A percentile compares a stretch with the other conserved stretches of the same genome.
Evolutionary conservation across 2,797 vertebrate species (phyloP).

Genomic region (Chaenodraco wilsoni): DNA sequence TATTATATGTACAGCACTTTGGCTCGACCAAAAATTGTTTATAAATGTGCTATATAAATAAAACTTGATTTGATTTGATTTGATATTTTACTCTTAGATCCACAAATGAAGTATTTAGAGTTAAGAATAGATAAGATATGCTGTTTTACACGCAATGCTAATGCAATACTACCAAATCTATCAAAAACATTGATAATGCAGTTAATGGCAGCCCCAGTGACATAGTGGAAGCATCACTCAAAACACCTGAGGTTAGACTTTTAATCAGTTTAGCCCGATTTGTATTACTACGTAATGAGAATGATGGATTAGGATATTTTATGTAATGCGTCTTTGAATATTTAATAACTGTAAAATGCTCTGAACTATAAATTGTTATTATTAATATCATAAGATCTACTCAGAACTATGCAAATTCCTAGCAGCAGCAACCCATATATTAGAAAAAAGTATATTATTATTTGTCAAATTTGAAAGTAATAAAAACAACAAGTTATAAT

Average conservation of each 20-base stretch:
- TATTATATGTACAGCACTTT: too few species aligned
- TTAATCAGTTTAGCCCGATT: neutral
- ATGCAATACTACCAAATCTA: neutral
- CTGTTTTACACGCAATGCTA: neutral
- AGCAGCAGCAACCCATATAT: too few species aligned
- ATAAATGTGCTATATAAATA: too few species aligned
- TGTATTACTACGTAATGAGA: neutral
- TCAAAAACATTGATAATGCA: slow-evolving; percentile 11
- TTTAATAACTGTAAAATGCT: neutral
- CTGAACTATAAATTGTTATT: too few species aligned
- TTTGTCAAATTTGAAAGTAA: too few species aligned
- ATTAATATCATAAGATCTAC: too few species aligned
- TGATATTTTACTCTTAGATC: neutral
- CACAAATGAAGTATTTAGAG: neutral
- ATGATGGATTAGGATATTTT: neutral
- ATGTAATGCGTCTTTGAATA: neutral
- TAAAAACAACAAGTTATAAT: too few species aligned
- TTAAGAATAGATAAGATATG: neutral
- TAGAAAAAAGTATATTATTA: too few species aligned
- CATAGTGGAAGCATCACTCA: neutral
- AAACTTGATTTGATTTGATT: too few species aligned
- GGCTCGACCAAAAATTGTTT: too few species aligned
- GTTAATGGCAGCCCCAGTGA: neutral
- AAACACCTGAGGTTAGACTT: neutral
- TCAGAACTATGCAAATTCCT: too few species aligned